These are phyloP conservation scores for Rhogogaster chlorosoma DNA, from an alignment of 2,888 invertebrate species.

Conservation along the genomic window DNA sequence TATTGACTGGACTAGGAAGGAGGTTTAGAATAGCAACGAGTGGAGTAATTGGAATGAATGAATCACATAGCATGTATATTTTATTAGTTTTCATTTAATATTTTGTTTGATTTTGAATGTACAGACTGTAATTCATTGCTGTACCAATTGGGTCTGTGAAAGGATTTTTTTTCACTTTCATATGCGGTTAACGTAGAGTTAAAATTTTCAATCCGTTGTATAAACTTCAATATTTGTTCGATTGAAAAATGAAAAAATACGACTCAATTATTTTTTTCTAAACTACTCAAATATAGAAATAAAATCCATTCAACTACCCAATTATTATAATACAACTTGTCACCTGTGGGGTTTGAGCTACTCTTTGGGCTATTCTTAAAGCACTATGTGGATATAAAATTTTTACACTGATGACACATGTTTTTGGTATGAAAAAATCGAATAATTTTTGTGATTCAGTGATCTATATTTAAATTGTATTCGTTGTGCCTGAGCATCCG, in stretches of 20 bases:
- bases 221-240: no score
- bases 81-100: conserved; percentile 27
- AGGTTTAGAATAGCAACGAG: not conserved
- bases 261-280: no score
- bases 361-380: conserved; percentile 1
- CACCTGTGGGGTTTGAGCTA: conserved; percentile 16
- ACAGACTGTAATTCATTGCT: not conserved
- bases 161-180: no score
- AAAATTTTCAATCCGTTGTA: no score
- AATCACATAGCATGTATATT: not conserved
- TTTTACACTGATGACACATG: conserved; percentile 10
- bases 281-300: no score
- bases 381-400: conserved; percentile 25
- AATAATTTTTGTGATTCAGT: not conserved
- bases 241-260: no score
- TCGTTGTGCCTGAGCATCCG: not conserved
- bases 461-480: not conserved
- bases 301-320: no score
- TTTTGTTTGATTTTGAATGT: conserved; percentile 28
- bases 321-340: conserved; percentile 25
- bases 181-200: no score
- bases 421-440: conserved; percentile 21
- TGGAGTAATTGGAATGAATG: not conserved
- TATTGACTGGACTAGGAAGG: no score
- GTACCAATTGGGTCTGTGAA: no score